Conservation (phyloP, 2,113 vertebrate species). For the Cryptoleucopteryx plumbea region DNA sequence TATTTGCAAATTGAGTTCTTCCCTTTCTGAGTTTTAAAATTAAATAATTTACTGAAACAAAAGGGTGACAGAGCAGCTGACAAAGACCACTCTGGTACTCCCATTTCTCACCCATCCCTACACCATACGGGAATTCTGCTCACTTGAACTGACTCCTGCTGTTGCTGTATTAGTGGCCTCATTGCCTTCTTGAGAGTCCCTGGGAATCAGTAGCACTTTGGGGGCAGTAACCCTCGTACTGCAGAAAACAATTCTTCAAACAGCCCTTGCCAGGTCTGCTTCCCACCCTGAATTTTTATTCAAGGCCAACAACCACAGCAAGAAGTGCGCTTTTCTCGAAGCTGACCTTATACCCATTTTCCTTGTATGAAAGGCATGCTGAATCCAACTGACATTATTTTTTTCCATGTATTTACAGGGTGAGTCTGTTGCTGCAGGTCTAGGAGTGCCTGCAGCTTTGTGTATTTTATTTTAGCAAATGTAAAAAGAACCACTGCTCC, state of each 20-base stretch:
- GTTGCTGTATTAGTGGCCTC: not conserved
- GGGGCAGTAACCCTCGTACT: not conserved
- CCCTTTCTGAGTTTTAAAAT: not conserved
- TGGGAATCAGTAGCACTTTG: fast-evolving
- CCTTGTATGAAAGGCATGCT: not conserved
- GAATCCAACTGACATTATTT: not conserved
- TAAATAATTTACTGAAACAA: not conserved
- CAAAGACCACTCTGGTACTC: not conserved
- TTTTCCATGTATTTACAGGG: not conserved
- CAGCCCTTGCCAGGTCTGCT: not conserved
- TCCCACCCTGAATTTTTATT: not conserved
- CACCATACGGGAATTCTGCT: not conserved
- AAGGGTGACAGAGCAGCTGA: not conserved
- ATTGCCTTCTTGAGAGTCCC: not conserved
- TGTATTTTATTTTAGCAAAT: not conserved
- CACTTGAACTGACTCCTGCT: not conserved
- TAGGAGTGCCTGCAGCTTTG: not conserved
- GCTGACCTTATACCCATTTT: not conserved
- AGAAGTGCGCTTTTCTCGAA: not conserved
- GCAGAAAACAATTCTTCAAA: not conserved
- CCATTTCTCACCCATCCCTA: not conserved
- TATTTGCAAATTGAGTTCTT: not conserved
- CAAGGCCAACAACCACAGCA: not conserved
- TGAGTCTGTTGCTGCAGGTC: not conserved
- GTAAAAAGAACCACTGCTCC: not conserved